phyloP scores from a whole-genome alignment of 1,140 invertebrate species.

The Drosophila bocqueti region DNA sequence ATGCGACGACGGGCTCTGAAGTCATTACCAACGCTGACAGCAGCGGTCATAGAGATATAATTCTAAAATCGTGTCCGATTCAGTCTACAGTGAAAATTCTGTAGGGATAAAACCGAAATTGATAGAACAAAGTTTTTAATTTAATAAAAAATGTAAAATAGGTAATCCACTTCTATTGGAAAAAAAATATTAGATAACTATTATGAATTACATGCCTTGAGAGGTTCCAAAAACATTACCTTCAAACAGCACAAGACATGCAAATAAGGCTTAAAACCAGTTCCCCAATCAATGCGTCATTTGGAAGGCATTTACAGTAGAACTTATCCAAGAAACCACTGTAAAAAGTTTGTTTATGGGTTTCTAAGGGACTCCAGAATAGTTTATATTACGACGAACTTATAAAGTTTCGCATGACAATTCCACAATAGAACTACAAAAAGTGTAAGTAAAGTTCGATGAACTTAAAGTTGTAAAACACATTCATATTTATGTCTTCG shows the following conservation, averaged over 20 bases:
- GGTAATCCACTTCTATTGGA: background rate
- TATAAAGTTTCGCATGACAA: background rate
- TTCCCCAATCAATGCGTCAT: constrained; percentile 28
- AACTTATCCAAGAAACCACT: background rate
- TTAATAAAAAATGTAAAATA: too few relatives aligned
- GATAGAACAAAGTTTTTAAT: background rate
- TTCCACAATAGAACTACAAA: background rate
- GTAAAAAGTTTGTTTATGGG: background rate
- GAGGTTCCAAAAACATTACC: constrained; percentile 34
- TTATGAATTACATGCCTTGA: too few relatives aligned
- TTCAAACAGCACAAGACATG: constrained; percentile 6
- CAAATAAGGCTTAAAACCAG: constrained; percentile 4
- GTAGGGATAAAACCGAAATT: background rate
- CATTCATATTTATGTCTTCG: constrained; percentile 12
- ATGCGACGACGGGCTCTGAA: constrained; percentile 57
- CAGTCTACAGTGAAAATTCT: background rate
- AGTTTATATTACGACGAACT: background rate
- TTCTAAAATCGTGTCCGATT: background rate
- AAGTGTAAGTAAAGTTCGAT: background rate
- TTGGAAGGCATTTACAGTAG: constrained; percentile 17
- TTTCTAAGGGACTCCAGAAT: background rate
- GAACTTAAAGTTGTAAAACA: background rate
- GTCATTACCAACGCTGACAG: constrained; percentile 44
- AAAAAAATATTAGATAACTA: background rate
- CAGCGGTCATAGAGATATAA: background rate